A percentile compares a stretch with the other conserved stretches of the same genome.
Evolutionary conservation across 2,113 vertebrate genomes (phyloP).

Genomic region (Tapirus terrestris): DNA sequence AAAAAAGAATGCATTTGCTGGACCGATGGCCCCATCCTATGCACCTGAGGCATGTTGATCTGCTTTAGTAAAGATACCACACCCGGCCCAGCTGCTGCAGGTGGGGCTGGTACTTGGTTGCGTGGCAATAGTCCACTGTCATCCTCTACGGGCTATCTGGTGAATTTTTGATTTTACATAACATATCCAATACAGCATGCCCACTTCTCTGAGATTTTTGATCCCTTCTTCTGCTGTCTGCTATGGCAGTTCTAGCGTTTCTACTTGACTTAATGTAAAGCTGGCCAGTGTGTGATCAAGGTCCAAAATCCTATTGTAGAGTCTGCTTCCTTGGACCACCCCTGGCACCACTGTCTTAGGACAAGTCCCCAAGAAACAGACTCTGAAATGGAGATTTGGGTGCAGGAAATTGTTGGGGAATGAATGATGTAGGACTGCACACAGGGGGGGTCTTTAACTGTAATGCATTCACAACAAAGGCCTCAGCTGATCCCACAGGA

Average conservation of each 20-base stretch:
- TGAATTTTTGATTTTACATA: background rate
- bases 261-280: background rate
- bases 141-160: background rate
- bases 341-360: background rate
- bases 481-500: accelerated
- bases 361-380: background rate
- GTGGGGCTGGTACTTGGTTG: background rate
- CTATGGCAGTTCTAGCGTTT: background rate
- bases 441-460: background rate
- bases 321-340: background rate
- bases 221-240: background rate
- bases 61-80: background rate
- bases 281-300: background rate
- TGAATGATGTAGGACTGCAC: background rate
- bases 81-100: background rate
- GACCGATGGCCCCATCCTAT: too few species aligned
- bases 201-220: background rate
- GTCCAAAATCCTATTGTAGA: background rate
- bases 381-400: background rate
- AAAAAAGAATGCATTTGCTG: background rate
- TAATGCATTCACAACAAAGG: too few species aligned
- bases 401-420: background rate
- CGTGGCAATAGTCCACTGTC: background rate
- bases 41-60: background rate
- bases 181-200: background rate